Conservation (phyloP, 2,888 invertebrate species). For the Chrysomela aeneicollis region DNA sequence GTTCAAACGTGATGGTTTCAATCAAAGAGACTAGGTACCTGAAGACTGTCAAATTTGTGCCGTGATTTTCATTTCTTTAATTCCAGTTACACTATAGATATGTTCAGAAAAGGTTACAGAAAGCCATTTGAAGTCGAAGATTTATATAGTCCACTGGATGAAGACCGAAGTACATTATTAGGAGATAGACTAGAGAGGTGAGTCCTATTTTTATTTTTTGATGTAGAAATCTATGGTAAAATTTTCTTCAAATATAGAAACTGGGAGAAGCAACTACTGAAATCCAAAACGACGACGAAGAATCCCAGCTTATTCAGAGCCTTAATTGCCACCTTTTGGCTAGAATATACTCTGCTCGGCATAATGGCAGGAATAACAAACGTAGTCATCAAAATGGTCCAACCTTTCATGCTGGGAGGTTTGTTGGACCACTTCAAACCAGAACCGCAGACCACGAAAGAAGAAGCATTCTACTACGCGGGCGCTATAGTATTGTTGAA, state of each 20-base stretch:
- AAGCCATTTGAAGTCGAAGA: slow-evolving; percentile 77
- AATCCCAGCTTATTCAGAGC: slow-evolving; percentile 71
- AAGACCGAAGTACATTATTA: slow-evolving; percentile 72
- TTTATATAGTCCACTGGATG: slow-evolving; percentile 72
- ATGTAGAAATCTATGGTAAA: too few species aligned
- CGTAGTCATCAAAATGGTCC: slow-evolving; percentile 65
- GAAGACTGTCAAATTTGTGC: too few species aligned
- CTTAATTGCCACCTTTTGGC: slow-evolving; percentile 71
- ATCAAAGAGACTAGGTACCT: too few species aligned
- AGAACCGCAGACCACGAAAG: slow-evolving; percentile 59
- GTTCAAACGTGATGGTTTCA: too few species aligned
- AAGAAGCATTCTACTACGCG: slow-evolving; percentile 70
- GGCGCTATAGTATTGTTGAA: slow-evolving; percentile 65
- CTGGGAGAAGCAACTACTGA: slow-evolving; percentile 70
- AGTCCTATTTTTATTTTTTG: too few species aligned
- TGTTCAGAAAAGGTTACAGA: slow-evolving; percentile 77
- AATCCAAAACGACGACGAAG: slow-evolving; percentile 64
- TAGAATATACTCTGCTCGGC: slow-evolving; percentile 69
- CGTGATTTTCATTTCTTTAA: too few species aligned
- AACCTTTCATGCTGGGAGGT: slow-evolving; percentile 70
- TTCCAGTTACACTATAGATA: slow-evolving; percentile 77
- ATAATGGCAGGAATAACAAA: slow-evolving; percentile 68
- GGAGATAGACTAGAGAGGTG: slow-evolving; percentile 72
- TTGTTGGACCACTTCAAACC: slow-evolving; percentile 70
- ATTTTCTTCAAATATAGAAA: too few species aligned